Base-by-base conservation (phyloP, 2,113 vertebrate species). In the Uria aalge region DNA sequence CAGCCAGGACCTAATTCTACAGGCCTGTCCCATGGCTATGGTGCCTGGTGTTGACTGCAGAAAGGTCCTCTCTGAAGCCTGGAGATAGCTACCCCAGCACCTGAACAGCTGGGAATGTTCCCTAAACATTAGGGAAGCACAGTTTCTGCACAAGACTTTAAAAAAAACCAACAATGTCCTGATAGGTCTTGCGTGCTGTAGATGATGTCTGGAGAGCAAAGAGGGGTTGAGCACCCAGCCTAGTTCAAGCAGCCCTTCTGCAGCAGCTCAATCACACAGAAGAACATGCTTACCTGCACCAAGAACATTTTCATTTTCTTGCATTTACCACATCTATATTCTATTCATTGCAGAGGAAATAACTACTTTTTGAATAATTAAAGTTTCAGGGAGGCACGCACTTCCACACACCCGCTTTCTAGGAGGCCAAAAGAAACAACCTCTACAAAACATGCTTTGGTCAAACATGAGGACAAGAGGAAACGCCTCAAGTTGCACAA, bases 1-100 rank as follows among this genome's bases (percentile, higher is more conserved):
- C n/a, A 68, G 12, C 0, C 0, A n/a, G 5, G 1, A 16, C 3
- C 3, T 17, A 1, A 40, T n/a, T 34, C 57, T 38, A 38, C n/a
- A 68, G 57, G 13, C 14, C 14, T 41, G 23, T 14, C 20, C 26
- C 27, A 32, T 8, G 14, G n/a, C 29, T 32, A 18, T 4, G 3
- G 23, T 13, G 32, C 36, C 22, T 45, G 36, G 15, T 36, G 27
- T 1, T 57, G 41, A 50, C 19, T n/a, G 13, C 36, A 80, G 47
- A 26, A 55, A 19, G 11, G 29, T 68, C 36, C 16, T 20, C 22
- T 22, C 40, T 84, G 53, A 45, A 64, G 41, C 30, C 36, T 53
- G 59, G 48, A 55, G 29, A 10, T 59, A 32, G 19, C 41, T 53
- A 32, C 52, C 41, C 38, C 52, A 57, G 26, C 41, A n/a, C 15